Evolutionary conservation across 1,140 invertebrate species (phyloP).

Genomic region (Manduca sexta): DNA sequence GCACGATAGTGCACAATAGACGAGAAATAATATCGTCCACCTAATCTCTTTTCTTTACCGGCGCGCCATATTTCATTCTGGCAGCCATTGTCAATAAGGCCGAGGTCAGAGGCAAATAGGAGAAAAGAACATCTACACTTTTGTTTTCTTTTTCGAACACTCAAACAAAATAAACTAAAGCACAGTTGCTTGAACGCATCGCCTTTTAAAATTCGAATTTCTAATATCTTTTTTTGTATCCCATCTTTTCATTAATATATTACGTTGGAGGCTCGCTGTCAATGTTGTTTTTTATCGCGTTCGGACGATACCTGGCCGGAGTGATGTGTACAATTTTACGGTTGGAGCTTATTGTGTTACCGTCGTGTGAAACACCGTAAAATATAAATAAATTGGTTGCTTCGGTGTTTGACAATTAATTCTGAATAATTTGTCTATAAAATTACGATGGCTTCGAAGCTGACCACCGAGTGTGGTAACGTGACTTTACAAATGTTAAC

Average conservation of each 20-base stretch:
- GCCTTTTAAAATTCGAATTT: slow-evolving; percentile 59
- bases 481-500: no score
- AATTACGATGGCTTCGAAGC: no score
- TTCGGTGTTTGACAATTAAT: no score
- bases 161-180: slow-evolving; percentile 59
- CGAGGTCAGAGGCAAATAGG: slow-evolving; percentile 67
- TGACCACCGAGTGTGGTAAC: no score
- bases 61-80: slow-evolving; percentile 67
- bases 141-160: slow-evolving; percentile 60
- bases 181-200: slow-evolving; percentile 55
- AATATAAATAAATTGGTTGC: slow-evolving; percentile 21
- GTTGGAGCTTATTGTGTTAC: slow-evolving; percentile 25
- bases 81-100: slow-evolving; percentile 67
- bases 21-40: slow-evolving; percentile 59
- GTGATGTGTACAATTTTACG: slow-evolving; percentile 34
- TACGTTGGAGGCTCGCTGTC: slow-evolving; percentile 54
- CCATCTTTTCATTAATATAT: slow-evolving; percentile 69
- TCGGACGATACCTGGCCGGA: slow-evolving; percentile 33
- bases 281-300: slow-evolving; percentile 45
- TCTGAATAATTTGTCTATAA: no score
- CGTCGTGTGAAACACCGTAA: slow-evolving; percentile 32
- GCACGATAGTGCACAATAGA: slow-evolving; percentile 43
- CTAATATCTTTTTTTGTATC: slow-evolving; percentile 44
- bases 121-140: slow-evolving; percentile 56
- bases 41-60: slow-evolving; percentile 67